These are phyloP conservation scores for Pelusios castaneus DNA, from an alignment of 2,113 vertebrate genomes.

Conservation along the genomic window DNA sequence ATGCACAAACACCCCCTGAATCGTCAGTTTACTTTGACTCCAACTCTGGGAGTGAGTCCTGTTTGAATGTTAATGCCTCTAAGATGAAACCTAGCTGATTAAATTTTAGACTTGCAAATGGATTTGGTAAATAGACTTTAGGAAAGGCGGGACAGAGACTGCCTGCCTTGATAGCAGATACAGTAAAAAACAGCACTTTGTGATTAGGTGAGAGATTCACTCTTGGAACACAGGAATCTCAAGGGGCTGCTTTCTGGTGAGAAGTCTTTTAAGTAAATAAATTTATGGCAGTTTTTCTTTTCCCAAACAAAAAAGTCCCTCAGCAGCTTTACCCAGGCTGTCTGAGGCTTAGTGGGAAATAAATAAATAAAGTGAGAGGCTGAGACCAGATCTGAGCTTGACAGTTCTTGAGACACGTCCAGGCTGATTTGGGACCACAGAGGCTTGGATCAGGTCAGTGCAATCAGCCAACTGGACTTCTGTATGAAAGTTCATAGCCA, in stretches of 20 bases:
- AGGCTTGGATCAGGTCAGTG: neutral
- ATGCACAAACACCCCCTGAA: neutral
- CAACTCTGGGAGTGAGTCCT: conserved; percentile 10
- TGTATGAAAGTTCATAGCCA: neutral
- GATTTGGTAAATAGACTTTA: conserved; percentile 60
- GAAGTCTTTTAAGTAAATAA: conserved; percentile 70
- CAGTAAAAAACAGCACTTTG: conserved; percentile 48
- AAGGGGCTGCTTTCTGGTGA: conserved; percentile 66
- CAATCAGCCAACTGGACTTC: neutral
- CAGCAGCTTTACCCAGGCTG: neutral
- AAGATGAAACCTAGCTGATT: conserved; percentile 72
- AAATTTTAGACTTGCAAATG: conserved; percentile 77
- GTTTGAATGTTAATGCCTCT: conserved; percentile 57
- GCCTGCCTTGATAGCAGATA: conserved; percentile 49
- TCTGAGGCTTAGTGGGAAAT: neutral
- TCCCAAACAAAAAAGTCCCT: conserved; percentile 4
- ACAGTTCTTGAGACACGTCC: neutral
- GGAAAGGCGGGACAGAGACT: conserved; percentile 65
- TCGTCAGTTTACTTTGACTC: neutral
- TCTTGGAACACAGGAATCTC: conserved; percentile 56
- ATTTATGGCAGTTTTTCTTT: conserved; percentile 54
- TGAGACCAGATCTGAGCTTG: neutral
- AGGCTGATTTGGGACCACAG: neutral
- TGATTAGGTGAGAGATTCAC: conserved; percentile 70
- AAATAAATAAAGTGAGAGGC: rapidly evolving